Percentiles rank a stretch among this genome's conserved stretches.
phyloP scores from a whole-genome alignment of 2,113 vertebrate species.

The Neogobius melanostomus region DNA sequence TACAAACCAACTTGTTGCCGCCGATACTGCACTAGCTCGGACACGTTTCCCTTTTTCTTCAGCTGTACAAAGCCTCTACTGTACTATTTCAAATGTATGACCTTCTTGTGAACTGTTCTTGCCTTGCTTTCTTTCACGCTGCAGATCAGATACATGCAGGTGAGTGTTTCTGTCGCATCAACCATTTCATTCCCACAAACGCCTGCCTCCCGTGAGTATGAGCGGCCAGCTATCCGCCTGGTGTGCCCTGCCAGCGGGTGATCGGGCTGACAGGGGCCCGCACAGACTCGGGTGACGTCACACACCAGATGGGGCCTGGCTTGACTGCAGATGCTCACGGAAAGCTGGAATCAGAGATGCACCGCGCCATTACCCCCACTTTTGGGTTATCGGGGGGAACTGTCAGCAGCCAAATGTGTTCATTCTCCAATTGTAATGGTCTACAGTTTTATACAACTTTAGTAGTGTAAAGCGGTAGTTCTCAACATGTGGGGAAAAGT shows the following conservation, averaged over 20 bases:
- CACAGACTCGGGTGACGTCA: slow-evolving; percentile 28
- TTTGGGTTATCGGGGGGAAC: slow-evolving; percentile 9
- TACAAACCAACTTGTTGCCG: neutral
- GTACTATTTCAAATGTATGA: neutral
- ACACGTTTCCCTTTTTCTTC: too few relatives aligned
- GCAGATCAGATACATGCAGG: slow-evolving; percentile 98
- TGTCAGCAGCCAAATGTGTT: slow-evolving; percentile 25
- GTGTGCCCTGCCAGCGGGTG: slow-evolving; percentile 30
- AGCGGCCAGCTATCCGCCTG: slow-evolving; percentile 26
- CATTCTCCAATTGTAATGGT: neutral
- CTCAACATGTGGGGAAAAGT: neutral
- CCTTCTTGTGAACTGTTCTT: slow-evolving; percentile 25
- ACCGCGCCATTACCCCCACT: slow-evolving; percentile 14
- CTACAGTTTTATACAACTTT: neutral
- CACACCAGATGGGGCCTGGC: slow-evolving; percentile 32
- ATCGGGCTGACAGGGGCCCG: slow-evolving; percentile 40
- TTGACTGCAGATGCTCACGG: slow-evolving; percentile 25
- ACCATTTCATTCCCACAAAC: slow-evolving; percentile 39
- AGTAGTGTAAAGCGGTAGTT: neutral
- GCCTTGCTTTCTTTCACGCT: slow-evolving; percentile 79
- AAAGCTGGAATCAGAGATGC: slow-evolving; percentile 8
- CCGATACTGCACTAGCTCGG: too few relatives aligned
- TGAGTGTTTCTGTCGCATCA: slow-evolving; percentile 69
- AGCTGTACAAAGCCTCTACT: neutral
- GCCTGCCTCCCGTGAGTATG: slow-evolving; percentile 28